Base-by-base conservation (phyloP, 2,888 invertebrate species). In the Deroplatys truncata region DNA sequence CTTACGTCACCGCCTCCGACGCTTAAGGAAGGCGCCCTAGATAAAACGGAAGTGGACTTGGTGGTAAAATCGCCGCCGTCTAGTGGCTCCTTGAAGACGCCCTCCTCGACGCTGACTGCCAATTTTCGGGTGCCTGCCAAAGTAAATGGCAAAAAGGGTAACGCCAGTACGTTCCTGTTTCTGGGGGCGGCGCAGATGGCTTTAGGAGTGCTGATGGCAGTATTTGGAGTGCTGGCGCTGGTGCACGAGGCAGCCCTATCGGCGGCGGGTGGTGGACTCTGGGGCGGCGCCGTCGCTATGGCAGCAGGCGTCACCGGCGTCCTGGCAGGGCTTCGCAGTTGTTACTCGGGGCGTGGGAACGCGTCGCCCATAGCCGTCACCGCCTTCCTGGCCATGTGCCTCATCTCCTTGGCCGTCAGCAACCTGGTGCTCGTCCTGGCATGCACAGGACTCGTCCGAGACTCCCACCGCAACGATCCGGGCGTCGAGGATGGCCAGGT, bases 361-460 rank as follows among this genome's bases (percentile, higher is more conserved):
- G 86, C 84, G 91, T 91, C 72, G 56, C 91, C 90, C 89, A 91
- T 87, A 16, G 28, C 87, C 35, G 90, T 91, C 29, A 92, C 92
- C 28, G 91, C 92, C 29, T 92, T 92, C 90, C 91, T 93, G 84
- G 93, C 93, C 28, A 91, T 92, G 82, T 92, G 92, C 86, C 91
- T 93, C 56, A 92, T 93, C 49, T 92, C 92, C 9, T 91, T 93
- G 28, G 92, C 92, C 28, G 92, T 92, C 72, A 92, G 91, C 89
- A 93, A 92, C 86, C 91, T 93, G 85, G 92, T 92, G 25, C 91
- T 93, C 83, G 92, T 93, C 16, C 92, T 93, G 87, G 92, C 93
- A 10, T 92, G 92, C 82, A 93, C 92, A 43, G 93, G 93, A 16
- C 91, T 93, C 28, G 91, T 93, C 84, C 91, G 93, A 84, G 93